phyloP scores from a whole-genome alignment of 1,140 invertebrate genomes.

The Drosophila jambulina region DNA sequence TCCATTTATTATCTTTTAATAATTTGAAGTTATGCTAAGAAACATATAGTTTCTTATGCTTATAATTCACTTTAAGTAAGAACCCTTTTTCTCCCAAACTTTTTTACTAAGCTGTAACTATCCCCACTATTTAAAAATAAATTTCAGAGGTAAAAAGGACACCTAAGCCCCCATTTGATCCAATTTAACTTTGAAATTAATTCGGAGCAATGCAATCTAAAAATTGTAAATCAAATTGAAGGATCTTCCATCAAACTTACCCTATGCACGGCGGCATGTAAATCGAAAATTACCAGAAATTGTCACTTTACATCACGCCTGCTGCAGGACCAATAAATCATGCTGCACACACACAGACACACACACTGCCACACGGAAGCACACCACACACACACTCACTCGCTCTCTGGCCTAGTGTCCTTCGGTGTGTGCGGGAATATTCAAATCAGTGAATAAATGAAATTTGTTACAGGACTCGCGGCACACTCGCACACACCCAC shows the following conservation, averaged over 20 bases:
- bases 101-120: neutral
- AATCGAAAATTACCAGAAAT: conserved; percentile 78
- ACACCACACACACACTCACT: conserved; percentile 13
- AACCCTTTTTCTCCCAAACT: neutral
- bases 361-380: conserved; percentile 1
- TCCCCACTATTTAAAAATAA: neutral
- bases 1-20: no score
- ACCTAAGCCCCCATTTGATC: neutral
- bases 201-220: conserved; percentile 17
- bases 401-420: conserved; percentile 41
- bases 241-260: conserved; percentile 49
- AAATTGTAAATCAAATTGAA: conserved; percentile 31
- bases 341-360: conserved; percentile 29
- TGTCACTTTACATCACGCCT: conserved; percentile 75
- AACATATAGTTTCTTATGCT: neutral
- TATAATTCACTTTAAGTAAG: neutral
- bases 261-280: conserved; percentile 71
- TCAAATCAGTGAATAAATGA: conserved; percentile 74
- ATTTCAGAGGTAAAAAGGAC: neutral
- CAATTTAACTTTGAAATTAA: conserved; percentile 14
- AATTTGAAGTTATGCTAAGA: neutral
- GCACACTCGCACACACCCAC: conserved; percentile 8
- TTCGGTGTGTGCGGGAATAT: conserved; percentile 60
- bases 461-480: conserved; percentile 45
- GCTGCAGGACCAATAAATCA: conserved; percentile 64